Base-by-base conservation (phyloP, 2,797 vertebrate genomes). In the Enteromius treurensis region DNA sequence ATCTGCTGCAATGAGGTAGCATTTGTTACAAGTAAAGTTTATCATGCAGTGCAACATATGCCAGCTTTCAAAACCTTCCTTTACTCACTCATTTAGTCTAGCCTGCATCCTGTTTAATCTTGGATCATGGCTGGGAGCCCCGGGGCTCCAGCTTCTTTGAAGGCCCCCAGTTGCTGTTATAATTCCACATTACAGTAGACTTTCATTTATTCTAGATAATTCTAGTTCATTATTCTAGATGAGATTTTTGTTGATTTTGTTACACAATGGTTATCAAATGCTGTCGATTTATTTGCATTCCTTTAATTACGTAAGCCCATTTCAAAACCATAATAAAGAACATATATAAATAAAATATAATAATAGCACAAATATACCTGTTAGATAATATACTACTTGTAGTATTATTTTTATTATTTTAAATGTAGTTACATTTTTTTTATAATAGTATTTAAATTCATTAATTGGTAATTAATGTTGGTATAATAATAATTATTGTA, bases 21-120 rank as follows among this genome's bases (percentile, higher is more conserved):
- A 87, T 68, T 55, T 3, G 4, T 47, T n/a, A 34, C 58, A 51
- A 75, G 60, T 37, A 60, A 71, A 82, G 70, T 65, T 78, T 78
- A 64, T 78, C 60, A 34, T 34, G 77, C 60, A 78, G 60, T 32
- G 11, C 77, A 78, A 15, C 77, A 78, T 78, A 78, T 65, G 77
- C 23, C 60, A 62, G 80, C 70, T 51, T 14, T 53, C 62, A 32
- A 40, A 53, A 45, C 5, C 85, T 91, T 88, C 87, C 90, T 83
- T 86, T 89, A 89, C 92, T 76, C 91, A 90, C 90, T 91, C 89
- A 0, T 23, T 71, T 84, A 58, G 53, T 86, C 89, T 90, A 87
- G 85, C 87, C 90, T 90, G 77, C 19, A 79, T 86, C 77, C 90
- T 90, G 89, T 87, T 87, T 71, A 88, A 86, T 70, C 83, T 73